A percentile compares a stretch with the other conserved stretches of the same genome.
Evolutionary conservation across 2,113 vertebrate genomes (phyloP).

Genomic region (Notothenia rossii): DNA sequence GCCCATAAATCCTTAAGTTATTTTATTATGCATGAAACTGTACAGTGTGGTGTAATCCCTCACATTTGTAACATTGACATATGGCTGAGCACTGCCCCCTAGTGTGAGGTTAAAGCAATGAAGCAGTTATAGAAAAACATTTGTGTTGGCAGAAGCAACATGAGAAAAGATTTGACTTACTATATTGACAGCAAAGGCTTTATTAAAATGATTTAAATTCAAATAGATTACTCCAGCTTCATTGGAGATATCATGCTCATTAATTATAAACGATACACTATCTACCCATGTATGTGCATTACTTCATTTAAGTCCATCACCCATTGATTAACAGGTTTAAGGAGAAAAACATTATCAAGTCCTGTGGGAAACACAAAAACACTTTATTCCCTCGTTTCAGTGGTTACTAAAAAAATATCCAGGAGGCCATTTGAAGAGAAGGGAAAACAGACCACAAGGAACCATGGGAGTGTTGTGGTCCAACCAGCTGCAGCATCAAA

Average conservation of each 20-base stretch:
- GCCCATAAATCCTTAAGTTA: neutral
- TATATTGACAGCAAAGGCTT: conserved; percentile 30
- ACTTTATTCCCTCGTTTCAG: conserved; percentile 16
- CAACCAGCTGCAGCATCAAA: conserved; percentile 43
- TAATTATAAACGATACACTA: neutral
- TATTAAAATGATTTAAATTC: conserved; percentile 37
- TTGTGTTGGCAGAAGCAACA: neutral
- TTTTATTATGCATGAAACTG: conserved; percentile 9
- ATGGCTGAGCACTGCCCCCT: conserved; percentile 54
- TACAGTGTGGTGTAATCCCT: neutral
- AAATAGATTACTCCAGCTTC: conserved; percentile 41
- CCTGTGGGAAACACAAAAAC: neutral
- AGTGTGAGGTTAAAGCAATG: conserved; percentile 1
- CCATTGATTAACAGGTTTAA: neutral
- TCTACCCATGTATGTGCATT: neutral
- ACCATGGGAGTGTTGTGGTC: neutral
- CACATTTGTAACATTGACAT: neutral
- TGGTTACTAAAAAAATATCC: conserved; percentile 15
- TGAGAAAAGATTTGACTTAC: neutral
- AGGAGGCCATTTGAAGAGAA: neutral
- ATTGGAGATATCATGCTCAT: conserved; percentile 6
- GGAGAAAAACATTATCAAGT: conserved; percentile 5
- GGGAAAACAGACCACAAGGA: neutral
- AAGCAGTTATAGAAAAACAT: neutral
- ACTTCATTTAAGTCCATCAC: conserved; percentile 14